These are phyloP conservation scores for Thamnophis elegans DNA, from an alignment of 2,797 vertebrate genomes.

Conservation along the genomic window DNA sequence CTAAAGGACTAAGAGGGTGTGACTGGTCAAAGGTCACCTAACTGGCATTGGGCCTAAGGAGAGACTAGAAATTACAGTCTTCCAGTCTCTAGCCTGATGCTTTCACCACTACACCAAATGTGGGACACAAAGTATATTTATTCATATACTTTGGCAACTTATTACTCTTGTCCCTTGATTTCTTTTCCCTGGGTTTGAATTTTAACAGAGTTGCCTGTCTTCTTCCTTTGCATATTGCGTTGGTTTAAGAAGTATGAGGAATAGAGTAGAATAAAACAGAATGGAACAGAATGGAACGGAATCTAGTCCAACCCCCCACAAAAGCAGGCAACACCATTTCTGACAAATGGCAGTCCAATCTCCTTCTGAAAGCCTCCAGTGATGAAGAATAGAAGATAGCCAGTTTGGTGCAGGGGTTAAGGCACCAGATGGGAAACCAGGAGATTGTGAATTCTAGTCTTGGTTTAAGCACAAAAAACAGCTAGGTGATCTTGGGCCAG, in stretches of 20 bases:
- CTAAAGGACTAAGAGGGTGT: neutral
- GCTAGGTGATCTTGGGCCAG: neutral
- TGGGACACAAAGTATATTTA: neutral
- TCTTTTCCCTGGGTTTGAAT: neutral
- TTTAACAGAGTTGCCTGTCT: neutral
- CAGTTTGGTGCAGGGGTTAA: neutral
- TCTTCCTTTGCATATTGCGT: neutral
- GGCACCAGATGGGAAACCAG: neutral
- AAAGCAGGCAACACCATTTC: neutral
- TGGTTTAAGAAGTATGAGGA: neutral
- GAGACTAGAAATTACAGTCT: neutral
- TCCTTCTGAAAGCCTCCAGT: neutral
- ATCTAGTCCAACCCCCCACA: neutral
- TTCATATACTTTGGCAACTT: neutral
- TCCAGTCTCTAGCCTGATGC: neutral
- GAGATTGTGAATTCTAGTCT: neutral
- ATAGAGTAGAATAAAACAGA: neutral
- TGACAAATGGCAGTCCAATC: neutral
- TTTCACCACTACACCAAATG: neutral
- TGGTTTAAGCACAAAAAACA: neutral
- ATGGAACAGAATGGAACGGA: accelerated
- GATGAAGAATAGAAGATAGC: neutral
- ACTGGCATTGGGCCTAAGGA: neutral
- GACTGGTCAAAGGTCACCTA: neutral
- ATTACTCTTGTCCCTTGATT: neutral